Evolutionary conservation across 2,888 invertebrate species (phyloP), one percentile per base, ranked within the genome.

Genomic region (Eudasyphora cyanicolor): DNA sequence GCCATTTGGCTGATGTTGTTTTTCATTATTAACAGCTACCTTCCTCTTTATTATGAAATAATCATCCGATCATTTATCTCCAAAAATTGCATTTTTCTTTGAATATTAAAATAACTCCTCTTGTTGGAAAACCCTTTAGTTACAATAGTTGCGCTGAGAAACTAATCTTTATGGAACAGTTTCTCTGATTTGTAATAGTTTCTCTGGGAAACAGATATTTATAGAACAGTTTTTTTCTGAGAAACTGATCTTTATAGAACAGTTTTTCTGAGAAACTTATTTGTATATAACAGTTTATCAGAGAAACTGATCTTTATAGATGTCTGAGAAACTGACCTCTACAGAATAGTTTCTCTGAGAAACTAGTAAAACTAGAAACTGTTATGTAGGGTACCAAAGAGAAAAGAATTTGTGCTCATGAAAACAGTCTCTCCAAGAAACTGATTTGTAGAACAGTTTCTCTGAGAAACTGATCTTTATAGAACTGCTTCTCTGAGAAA

Each of bases 301-400:
- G 45, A 64, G 24, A 19, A 32, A 32, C 29, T 29, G 12, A 17
- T 64, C n/a, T 64, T 64, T 64, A n/a, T 62, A 62, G 62, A 12
- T 17, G 10, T 32, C 21, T 62, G 19, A 32, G 73, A 38, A 38
- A 38, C 38, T 38, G 12, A 12, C 12, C 38, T 38, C 12, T 38
- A 38, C 12, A 38, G 38, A 38, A 38, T 2, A 38, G 38, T 38
- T 5, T 7, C 38, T 38, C 38, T 2, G 38, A 29, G 5, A 17
- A 29, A 29, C 24, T 8, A 1, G 19, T 62, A 17, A 27, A 5
- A 27, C 8, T 60, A 60, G 57, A 8, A 19, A n/a, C n/a, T n/a
- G n/a, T n/a, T n/a, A n/a, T n/a, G n/a, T n/a, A n/a, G 8, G n/a
- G 42, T 5, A 14, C 49, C 38, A 51, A 2, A 2, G 10, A 12